Conservation (phyloP, 1,140 invertebrate species). For the Micrasema minimum region DNA sequence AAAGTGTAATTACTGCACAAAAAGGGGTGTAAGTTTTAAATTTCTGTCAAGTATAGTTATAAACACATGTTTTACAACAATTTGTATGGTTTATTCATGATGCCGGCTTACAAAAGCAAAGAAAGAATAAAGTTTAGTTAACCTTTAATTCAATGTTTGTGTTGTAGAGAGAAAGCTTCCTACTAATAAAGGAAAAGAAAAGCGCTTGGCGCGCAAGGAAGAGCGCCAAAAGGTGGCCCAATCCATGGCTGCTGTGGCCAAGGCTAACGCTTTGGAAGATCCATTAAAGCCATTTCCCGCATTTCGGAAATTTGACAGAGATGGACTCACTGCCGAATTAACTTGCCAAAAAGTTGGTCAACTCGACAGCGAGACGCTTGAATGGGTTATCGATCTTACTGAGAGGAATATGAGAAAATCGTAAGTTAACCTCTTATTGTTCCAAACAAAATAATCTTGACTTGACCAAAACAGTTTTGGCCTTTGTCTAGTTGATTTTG, state of each 20-base stretch:
- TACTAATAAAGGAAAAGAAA: constrained; percentile 61
- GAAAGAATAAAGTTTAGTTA: constrained; percentile 13
- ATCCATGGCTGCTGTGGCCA: constrained; percentile 57
- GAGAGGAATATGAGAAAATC: constrained; percentile 71
- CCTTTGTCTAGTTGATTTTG: too few species aligned
- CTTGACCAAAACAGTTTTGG: too few species aligned
- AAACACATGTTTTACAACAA: not conserved
- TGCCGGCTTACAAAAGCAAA: constrained; percentile 13
- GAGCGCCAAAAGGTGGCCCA: constrained; percentile 59
- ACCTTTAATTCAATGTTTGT: constrained; percentile 18
- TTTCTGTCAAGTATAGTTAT: not conserved
- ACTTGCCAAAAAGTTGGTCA: constrained; percentile 44
- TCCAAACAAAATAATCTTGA: too few species aligned
- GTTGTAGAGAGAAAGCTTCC: constrained; percentile 53
- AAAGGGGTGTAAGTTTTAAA: not conserved
- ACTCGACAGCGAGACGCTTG: constrained; percentile 51
- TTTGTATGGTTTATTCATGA: not conserved
- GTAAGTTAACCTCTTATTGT: too few species aligned
- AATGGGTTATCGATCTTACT: constrained; percentile 69
- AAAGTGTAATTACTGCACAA: too few species aligned
- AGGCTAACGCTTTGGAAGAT: constrained; percentile 60
- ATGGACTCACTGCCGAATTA: constrained; percentile 57
- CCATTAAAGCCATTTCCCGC: constrained; percentile 60
- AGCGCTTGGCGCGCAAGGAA: constrained; percentile 60
- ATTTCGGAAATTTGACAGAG: constrained; percentile 60